Evolutionary conservation across 2,888 invertebrate genomes (phyloP), one percentile per base, ranked within the genome.

Genomic region (Dromius quadrimaculatus): DNA sequence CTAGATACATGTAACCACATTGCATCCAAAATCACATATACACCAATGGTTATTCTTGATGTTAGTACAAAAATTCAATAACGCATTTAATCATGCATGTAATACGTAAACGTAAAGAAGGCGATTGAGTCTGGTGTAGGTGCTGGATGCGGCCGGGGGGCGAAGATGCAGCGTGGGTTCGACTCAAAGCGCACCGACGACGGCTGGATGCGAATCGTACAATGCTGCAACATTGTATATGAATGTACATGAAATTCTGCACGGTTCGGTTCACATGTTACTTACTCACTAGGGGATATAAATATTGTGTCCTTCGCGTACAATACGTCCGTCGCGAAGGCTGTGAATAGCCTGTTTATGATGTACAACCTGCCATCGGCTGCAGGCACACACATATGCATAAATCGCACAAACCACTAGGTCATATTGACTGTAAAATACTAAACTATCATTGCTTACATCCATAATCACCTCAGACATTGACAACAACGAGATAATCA

Each of bases 241-340:
- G 50, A 79, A 65, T 65, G 79, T 79, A 79, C 78, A 79, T 76
- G 75, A 79, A 79, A 80, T 81, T 79, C 76, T 79, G 75, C 79
- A 79, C 78, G 80, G 76, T 79, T 79, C 78, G 78, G 74, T 79
- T 77, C 79, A 79, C 80, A 78, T 77, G 79, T 78, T 81, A 79
- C 78, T 78, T 65, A 65, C 65, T 64, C 64, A 20, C 64, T 62
- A 20, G 65, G 50, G 38, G 54, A 68, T 68, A 68, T 68, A 59
- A 68, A 68, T 68, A 59, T 68, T 59, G 45, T 68, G 68, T 68
- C 65, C 65, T 65, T 65, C 65, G 65, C 15, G 38, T 54, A 65
- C 54, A 65, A 65, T 65, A 54, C 38, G 43, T 54, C 50, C 28
- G 50, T 54, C 50, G 50, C 50, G 28, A 54, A 62, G 22, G 36